These are phyloP conservation scores for Petrolisthes cinctipes DNA, from an alignment of 2,888 invertebrate species.

Conservation along the genomic window DNA sequence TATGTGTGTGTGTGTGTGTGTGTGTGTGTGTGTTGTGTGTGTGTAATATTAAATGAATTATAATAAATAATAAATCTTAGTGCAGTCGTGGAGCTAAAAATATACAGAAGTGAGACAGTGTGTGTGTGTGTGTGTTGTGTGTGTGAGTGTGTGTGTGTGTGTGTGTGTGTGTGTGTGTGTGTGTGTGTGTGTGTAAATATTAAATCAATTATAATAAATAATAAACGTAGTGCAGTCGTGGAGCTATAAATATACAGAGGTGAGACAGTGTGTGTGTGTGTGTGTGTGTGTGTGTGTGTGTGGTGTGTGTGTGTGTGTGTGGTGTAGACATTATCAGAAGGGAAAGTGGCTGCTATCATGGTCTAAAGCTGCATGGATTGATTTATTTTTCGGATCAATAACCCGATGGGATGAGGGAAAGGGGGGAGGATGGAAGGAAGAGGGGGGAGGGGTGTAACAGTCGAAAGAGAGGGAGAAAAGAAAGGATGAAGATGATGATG, in stretches of 20 bases:
- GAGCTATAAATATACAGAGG: too few relatives aligned
- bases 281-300: not conserved
- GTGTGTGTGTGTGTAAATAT: too few relatives aligned
- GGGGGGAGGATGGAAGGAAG: not conserved
- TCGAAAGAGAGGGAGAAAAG: not conserved
- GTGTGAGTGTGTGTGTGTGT: too few relatives aligned
- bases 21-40: not conserved
- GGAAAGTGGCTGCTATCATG: conserved; percentile 9
- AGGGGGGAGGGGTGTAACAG: not conserved
- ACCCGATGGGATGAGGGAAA: not conserved
- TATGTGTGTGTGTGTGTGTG: too few relatives aligned
- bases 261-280: too few relatives aligned
- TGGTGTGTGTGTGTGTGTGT: not conserved
- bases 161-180: not conserved
- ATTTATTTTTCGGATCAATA: not conserved
- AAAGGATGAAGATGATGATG: not conserved
- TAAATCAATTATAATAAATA: too few relatives aligned
- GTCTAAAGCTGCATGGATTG: not conserved
- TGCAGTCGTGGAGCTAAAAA: too few relatives aligned
- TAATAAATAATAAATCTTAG: too few relatives aligned
- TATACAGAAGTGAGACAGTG: too few relatives aligned
- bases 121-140: too few relatives aligned
- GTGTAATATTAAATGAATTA: not conserved
- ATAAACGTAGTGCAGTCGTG: too few relatives aligned
- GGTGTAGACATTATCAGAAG: not conserved